phyloP scores from a whole-genome alignment of 2,888 invertebrate species.

The Pollenia amentaria region DNA sequence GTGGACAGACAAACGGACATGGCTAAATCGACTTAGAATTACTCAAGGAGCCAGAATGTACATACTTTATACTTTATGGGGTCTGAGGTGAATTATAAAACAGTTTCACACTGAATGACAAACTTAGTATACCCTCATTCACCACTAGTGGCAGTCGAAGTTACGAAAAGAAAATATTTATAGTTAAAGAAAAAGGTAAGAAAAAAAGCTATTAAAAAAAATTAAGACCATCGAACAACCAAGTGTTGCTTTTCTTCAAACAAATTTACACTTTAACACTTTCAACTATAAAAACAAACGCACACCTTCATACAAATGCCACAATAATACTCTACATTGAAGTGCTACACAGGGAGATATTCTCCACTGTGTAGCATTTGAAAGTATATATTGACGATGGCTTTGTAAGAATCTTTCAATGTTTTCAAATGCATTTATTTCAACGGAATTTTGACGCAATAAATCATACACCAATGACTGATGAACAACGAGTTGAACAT shows the following conservation, averaged over 20 bases:
- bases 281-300: background rate
- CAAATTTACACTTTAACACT: constrained; percentile 64
- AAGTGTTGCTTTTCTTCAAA: constrained; percentile 64
- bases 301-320: background rate
- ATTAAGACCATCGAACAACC: background rate
- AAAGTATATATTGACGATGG: no score
- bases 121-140: no score
- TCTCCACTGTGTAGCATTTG: no score
- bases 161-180: constrained; percentile 6
- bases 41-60: no score
- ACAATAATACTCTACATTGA: background rate
- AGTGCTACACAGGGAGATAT: background rate
- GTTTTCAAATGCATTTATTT: constrained; percentile 32
- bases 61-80: no score
- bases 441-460: constrained; percentile 62
- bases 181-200: background rate
- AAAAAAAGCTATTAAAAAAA: background rate
- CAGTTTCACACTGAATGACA: no score
- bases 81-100: no score
- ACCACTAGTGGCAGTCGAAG: no score
- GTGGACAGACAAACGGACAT: no score
- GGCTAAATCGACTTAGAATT: no score
- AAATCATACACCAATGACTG: constrained; percentile 73
- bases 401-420: no score
- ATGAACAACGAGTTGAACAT: constrained; percentile 74